phyloP scores from a whole-genome alignment of 2,888 invertebrate genomes.

The Malachius bipustulatus region DNA sequence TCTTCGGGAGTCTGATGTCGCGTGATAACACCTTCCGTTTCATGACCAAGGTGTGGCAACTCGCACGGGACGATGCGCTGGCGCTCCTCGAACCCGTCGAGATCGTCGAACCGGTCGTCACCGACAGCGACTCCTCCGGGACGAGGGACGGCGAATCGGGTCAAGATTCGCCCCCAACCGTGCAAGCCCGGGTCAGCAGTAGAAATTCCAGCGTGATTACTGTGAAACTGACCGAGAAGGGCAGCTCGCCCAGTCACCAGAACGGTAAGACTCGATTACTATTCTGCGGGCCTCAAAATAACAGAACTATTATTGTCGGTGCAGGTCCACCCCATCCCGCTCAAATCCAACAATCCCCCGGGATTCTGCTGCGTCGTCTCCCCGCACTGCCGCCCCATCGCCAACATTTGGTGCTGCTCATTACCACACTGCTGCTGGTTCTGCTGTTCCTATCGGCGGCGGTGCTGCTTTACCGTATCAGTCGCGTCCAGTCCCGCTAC shows the following conservation, averaged over 20 bases:
- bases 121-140: slow-evolving; percentile 27
- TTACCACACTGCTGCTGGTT: slow-evolving; percentile 43
- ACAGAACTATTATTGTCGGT: neutral
- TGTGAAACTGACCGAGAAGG: neutral
- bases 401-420: slow-evolving; percentile 42
- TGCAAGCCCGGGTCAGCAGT: slow-evolving; percentile 13
- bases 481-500: slow-evolving; percentile 36
- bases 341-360: no score
- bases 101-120: slow-evolving; percentile 18
- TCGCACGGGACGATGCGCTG: slow-evolving; percentile 39
- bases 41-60: slow-evolving; percentile 77
- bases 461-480: slow-evolving; percentile 45
- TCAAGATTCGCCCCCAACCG: slow-evolving; percentile 25
- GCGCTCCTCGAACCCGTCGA: slow-evolving; percentile 8
- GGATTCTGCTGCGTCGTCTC: no score
- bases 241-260: neutral
- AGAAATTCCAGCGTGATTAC: neutral
- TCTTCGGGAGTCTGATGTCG: slow-evolving; percentile 82
- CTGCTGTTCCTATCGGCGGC: slow-evolving; percentile 46
- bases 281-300: neutral
- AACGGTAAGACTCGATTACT: no score
- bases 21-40: slow-evolving; percentile 78
- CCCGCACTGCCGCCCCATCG: no score
- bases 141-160: slow-evolving; percentile 30
- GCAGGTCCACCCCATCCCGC: no score